Evolutionary conservation across 2,797 vertebrate genomes (phyloP), one percentile per base, ranked within the genome.

Genomic region (Spondyliosoma cantharus): DNA sequence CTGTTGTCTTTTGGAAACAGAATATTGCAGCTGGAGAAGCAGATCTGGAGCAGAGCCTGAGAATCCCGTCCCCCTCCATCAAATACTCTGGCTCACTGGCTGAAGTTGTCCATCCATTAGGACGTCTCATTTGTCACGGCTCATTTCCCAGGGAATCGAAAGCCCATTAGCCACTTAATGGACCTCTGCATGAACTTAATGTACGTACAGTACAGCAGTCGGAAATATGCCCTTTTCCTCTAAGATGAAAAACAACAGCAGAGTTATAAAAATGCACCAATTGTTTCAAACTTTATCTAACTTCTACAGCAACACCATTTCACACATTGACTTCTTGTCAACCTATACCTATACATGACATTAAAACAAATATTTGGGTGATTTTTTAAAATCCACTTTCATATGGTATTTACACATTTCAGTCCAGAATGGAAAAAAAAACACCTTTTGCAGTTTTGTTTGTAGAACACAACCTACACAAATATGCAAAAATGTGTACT

Each of bases 121-220:
- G 32, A 76, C 48, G 3, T 57, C 49, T 88, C 50, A 84, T 86
- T 86, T 80, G 85, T 87, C 71, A 71, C 64, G 22, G 82, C 74
- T 83, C 46, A 61, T 86, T 90, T 86, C 71, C 62, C 68, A 29
- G 8, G 71, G 46, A 62, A 90, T 89, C 86, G 88, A 37, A 72
- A 81, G 76, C 59, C 74, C 84, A 90, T 92, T 93, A 92, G 59
- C 56, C 73, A 72, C 74, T 86, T 89, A 90, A 92, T 91, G 92
- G 83, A 70, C 74, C 90, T 37, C 42, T 25, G 45, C 53, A 24
- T 71, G 43, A 68, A 74, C 73, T 74, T 49, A 72, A 70, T 56
- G 76, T 82, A 84, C 24, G 11, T 81, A 80, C 74, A 84, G 83
- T 85, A 75, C 3, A 16, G n/a, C 60, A 43, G 74, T 56, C 70